Conservation (phyloP, 2,797 vertebrate genomes). For the Tapera naevia region DNA sequence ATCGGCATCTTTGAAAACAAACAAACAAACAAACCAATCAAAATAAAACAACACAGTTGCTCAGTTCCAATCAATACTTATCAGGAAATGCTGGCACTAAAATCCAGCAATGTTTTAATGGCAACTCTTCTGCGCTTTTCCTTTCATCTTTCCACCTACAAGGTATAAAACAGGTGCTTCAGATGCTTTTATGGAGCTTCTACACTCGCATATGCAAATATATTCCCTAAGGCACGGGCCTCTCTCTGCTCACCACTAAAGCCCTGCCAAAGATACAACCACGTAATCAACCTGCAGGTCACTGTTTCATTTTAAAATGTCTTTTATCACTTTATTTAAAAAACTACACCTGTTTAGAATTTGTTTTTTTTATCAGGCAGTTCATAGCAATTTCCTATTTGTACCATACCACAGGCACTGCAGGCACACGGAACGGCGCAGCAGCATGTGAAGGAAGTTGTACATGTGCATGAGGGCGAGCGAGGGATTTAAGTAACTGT, state of each 20-base stretch:
- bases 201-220: background rate
- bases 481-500: background rate
- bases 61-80: background rate
- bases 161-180: background rate
- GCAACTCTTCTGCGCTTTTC: background rate
- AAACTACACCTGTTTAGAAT: background rate
- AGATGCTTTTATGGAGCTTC: background rate
- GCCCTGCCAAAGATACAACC: background rate
- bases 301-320: background rate
- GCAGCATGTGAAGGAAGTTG: background rate
- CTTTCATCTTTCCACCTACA: background rate
- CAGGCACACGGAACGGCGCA: background rate
- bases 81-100: background rate
- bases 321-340: background rate
- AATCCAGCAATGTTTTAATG: background rate
- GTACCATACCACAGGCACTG: background rate
- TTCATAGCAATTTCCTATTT: background rate
- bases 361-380: background rate
- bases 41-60: background rate
- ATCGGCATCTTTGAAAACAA: background rate
- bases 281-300: background rate
- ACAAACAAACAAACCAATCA: background rate
- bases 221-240: background rate
- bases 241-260: background rate
- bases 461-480: fast-evolving